These are phyloP conservation scores for Panagrolaimus sp. DNA, from an alignment of 1,140 invertebrate species.

Conservation along the genomic window DNA sequence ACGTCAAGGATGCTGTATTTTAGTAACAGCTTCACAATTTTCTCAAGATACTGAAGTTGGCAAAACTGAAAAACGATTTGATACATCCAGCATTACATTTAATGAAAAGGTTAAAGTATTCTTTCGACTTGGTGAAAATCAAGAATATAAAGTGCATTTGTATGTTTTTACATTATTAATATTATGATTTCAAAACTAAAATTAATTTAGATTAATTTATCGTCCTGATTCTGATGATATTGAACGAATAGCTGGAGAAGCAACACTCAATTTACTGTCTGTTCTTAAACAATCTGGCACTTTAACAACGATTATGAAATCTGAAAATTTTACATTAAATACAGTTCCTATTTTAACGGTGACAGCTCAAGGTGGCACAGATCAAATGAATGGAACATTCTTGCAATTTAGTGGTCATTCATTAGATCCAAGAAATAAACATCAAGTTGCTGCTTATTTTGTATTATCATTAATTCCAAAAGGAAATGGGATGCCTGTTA, in stretches of 20 bases:
- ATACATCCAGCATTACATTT: not conserved
- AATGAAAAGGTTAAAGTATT: not conserved
- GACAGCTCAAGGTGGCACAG: not conserved
- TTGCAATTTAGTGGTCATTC: not conserved
- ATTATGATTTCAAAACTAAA: not conserved
- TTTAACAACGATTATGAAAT: not conserved
- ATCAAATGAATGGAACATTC: not conserved
- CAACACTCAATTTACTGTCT: not conserved
- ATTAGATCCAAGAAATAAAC: not conserved
- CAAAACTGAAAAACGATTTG: constrained; percentile 6
- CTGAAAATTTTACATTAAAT: not conserved
- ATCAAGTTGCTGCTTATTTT: constrained; percentile 8
- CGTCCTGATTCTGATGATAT: not conserved
- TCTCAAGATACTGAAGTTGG: constrained; percentile 5
- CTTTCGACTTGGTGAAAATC: not conserved
- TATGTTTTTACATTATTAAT: not conserved
- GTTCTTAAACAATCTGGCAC: constrained; percentile 1
- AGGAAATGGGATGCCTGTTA: not conserved
- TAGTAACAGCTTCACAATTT: not conserved
- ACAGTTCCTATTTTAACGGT: not conserved
- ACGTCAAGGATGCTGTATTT: not conserved
- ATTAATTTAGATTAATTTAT: not conserved
- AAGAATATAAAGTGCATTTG: constrained; percentile 8
- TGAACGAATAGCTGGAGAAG: constrained; percentile 1
- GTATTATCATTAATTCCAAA: not conserved